A percentile compares a stretch with the other conserved stretches of the same genome.
phyloP scores from a whole-genome alignment of 2,888 invertebrate species.

The Leucophenga montana region DNA sequence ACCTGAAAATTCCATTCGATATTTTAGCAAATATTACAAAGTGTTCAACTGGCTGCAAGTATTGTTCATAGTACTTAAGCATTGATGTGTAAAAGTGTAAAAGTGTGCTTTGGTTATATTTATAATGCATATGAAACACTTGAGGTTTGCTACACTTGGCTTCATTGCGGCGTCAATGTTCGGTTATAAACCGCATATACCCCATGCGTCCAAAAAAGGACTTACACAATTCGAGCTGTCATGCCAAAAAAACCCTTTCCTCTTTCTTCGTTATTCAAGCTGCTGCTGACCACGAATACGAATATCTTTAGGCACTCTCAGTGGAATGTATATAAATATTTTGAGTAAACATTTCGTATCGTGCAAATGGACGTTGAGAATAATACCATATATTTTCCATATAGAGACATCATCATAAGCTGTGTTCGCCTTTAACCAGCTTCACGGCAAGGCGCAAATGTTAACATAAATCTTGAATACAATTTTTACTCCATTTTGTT shows the following conservation, averaged over 20 bases:
- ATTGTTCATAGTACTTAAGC: no score
- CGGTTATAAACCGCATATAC: no score
- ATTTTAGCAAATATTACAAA: conserved; percentile 19
- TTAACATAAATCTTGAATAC: conserved; percentile 60
- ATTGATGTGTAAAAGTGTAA: no score
- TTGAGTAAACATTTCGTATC: conserved; percentile 63
- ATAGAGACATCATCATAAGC: conserved; percentile 15
- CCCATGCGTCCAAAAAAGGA: no score
- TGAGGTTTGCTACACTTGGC: no score
- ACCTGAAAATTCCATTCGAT: conserved; percentile 43
- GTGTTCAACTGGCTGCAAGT: conserved; percentile 24
- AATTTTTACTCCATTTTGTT: conserved; percentile 12
- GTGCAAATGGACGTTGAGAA: conserved; percentile 26
- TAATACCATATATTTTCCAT: conserved; percentile 21
- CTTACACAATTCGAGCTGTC: conserved; percentile 9
- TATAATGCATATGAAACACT: no score
- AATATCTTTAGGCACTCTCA: no score
- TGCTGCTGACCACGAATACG: conserved; percentile 28
- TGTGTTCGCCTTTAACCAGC: neutral
- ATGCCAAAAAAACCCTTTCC: no score
- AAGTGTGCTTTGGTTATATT: no score
- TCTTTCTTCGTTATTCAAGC: no score
- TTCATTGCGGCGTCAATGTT: no score
- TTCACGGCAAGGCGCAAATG: conserved; percentile 52
- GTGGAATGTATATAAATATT: conserved; percentile 59